A percentile compares a stretch with the other conserved stretches of the same genome.
phyloP scores from a whole-genome alignment of 2,113 vertebrate genomes.

The Tenebrosternarchus preto region DNA sequence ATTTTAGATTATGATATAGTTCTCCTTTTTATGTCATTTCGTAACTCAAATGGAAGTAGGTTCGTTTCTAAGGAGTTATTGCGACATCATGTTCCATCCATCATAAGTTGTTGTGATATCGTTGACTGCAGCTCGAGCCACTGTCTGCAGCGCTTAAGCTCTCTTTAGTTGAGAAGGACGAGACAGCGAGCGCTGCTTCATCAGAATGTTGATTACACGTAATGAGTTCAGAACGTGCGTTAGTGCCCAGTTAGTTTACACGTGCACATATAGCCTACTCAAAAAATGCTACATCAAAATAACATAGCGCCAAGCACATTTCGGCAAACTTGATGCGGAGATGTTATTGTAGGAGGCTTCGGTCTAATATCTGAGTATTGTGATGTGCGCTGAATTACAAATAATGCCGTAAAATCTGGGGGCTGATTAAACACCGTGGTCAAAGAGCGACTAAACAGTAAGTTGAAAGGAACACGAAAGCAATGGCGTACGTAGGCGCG shows the following conservation, averaged over 20 bases:
- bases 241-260: background rate
- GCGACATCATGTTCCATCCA: background rate
- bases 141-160: background rate
- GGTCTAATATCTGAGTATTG: slow-evolving; percentile 30
- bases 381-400: slow-evolving; percentile 42
- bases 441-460: slow-evolving; percentile 35
- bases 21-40: background rate
- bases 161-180: background rate
- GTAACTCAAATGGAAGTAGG: background rate
- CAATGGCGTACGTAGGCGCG: background rate
- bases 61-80: background rate
- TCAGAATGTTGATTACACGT: slow-evolving; percentile 13
- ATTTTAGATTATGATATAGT: too few species aligned
- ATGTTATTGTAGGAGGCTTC: slow-evolving; percentile 8
- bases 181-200: background rate
- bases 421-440: slow-evolving; percentile 38
- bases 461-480: slow-evolving; percentile 31
- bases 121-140: background rate
- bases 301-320: background rate
- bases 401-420: slow-evolving; percentile 33
- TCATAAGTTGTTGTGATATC: background rate
- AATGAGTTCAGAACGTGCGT: slow-evolving; percentile 6
- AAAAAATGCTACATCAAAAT: background rate
- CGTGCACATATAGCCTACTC: background rate
- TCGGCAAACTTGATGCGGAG: background rate